Base-by-base conservation (phyloP, 2,888 invertebrate genomes). In the Eretmocerus hayati region DNA sequence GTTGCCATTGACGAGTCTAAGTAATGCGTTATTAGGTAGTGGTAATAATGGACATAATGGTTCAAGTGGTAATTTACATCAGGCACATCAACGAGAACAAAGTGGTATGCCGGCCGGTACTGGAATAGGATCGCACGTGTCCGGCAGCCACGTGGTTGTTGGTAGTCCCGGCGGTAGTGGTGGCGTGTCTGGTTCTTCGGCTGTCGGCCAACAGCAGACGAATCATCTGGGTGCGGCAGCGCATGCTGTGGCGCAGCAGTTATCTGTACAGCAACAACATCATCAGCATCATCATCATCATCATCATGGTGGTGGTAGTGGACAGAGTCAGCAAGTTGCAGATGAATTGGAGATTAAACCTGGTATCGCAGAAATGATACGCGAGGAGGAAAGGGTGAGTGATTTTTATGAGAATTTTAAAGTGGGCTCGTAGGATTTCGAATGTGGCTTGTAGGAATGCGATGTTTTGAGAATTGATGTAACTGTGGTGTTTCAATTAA, bases 311-410 rank as follows among this genome's bases (percentile, higher is more conserved):
- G 61, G 60, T 16, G 61, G 60, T 23, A 57, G 60, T 35, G 63
- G 63, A 42, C 59, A 58, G 42, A 59, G 56, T 9, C 40, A 45
- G 22, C 55, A 56, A 45, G 52, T 58, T 18, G 58, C 64, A 42
- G 90, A 91, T 66, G 91, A 91, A 74, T 79, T 90, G 73, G 91
- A 91, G 77, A 90, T 92, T 75, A 87, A 90, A 65, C 92, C 92
- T 44, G 92, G 90, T 75, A 92, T 91, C 77, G 90, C 90, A 56
- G 92, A 92, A 79, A 91, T 92, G 90, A 92, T 92, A 71, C 86
- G 91, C 72, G 92, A 92, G 81, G 92, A 92, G 78, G 91, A 91
- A 79, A 79, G 91, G 88, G 91, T 91, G 74, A 90, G 90, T 88
- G n/a, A n/a, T n/a, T n/a, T n/a, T n/a, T n/a, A n/a, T n/a, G n/a